Percentiles rank a stretch among this genome's conserved stretches.
phyloP scores from a whole-genome alignment of 2,888 invertebrate species.

The Tenthredo notha region DNA sequence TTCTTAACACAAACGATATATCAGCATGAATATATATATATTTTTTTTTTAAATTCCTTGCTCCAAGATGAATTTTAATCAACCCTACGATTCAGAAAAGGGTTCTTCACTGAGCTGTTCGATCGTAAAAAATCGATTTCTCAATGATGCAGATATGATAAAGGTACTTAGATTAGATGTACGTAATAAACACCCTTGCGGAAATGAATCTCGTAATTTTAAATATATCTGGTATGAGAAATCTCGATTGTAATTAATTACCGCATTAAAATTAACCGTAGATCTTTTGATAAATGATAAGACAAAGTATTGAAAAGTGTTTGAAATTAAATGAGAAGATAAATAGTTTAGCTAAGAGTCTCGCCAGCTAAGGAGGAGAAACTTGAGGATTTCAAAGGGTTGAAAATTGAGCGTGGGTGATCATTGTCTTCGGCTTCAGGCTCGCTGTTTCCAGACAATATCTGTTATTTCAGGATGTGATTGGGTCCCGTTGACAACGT shows the following conservation, averaged over 20 bases:
- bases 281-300: not conserved
- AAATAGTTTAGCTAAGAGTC: not conserved
- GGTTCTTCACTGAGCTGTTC: not conserved
- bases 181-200: not conserved
- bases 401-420: slow-evolving; percentile 22
- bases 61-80: not conserved
- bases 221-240: not conserved
- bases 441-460: slow-evolving; percentile 15
- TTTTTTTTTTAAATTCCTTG: not conserved
- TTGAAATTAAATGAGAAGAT: not conserved
- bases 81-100: not conserved
- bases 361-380: not conserved
- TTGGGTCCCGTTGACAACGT: slow-evolving; percentile 23
- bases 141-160: not conserved
- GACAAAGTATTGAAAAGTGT: not conserved
- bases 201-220: not conserved
- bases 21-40: not conserved
- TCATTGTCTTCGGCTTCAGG: slow-evolving; percentile 3
- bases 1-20: not conserved
- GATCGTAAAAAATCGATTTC: not conserved
- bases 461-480: slow-evolving; percentile 41
- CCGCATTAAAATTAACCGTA: not conserved
- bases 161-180: not conserved
- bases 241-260: not conserved
- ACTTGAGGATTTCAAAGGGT: not conserved